phyloP scores from a whole-genome alignment of 2,113 vertebrate species.

The Ardeotis arabs region DNA sequence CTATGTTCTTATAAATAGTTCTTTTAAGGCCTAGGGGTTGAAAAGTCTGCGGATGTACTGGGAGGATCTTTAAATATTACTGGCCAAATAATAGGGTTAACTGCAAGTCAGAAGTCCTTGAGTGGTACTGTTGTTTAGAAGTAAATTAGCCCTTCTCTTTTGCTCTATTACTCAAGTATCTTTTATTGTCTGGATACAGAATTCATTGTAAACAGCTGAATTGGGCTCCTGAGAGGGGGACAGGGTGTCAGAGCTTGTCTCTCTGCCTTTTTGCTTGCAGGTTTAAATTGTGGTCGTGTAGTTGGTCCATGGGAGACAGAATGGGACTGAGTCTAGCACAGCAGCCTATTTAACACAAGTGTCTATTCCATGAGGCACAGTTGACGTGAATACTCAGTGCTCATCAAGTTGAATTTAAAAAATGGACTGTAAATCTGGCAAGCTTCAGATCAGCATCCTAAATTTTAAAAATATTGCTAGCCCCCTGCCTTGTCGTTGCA shows the following conservation, averaged over 20 bases:
- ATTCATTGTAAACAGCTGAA: background rate
- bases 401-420: conserved; percentile 34
- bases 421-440: background rate
- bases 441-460: background rate
- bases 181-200: background rate
- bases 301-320: background rate
- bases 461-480: background rate
- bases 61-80: background rate
- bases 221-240: background rate
- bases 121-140: background rate
- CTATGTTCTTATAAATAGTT: background rate
- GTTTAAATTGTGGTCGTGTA: background rate
- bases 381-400: background rate
- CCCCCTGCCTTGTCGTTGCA: background rate
- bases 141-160: background rate
- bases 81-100: background rate
- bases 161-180: background rate
- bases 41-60: background rate
- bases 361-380: background rate
- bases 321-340: background rate
- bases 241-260: background rate
- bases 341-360: background rate
- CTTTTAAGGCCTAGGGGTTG: background rate
- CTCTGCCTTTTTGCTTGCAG: background rate
- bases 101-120: background rate